Evolutionary conservation across 2,888 invertebrate species (phyloP), one percentile per base, ranked within the genome.

Genomic region (Oegoconia quadripuncta): DNA sequence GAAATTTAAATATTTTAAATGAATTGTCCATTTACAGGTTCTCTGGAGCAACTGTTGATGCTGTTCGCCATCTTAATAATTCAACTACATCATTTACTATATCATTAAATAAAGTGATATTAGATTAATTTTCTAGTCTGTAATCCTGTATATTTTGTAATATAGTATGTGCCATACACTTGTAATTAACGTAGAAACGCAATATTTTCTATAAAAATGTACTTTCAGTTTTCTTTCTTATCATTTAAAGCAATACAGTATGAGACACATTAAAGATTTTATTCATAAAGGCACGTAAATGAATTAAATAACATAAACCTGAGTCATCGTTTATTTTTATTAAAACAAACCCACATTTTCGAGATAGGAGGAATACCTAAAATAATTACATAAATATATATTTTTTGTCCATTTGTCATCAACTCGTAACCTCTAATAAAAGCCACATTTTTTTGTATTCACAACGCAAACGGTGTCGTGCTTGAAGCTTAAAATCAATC

Each of bases 101-200:
- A 81, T 82, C 77, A 83, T 79, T 81, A 79, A 74, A 73, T 77
- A 74, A 83, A 84, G 86, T 87, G 86, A 87, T 87, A 87, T 76
- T 87, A 86, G 86, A 73, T 52, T 82, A 74, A 74, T 66, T 71
- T 69, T 60, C 63, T 78, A 81, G 72, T 68, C 57, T 69, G 63
- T 73, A 77, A 76, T 78, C 76, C 75, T 87, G 84, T 86, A 87
- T 76, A 87, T 84, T 83, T 86, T 87, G 84, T 87, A 86, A 70
- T 52, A 81, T 84, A 86, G 76, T 69, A 70, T 79, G 86, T 82
- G 84, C 83, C 82, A 74, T 80, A 80, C 77, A 79, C 75, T 57
- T 76, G 78, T 82, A 83, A 77, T 81, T 74, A 59, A 74, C 56
- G 80, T 84, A 84, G 84, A 66, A 60, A 64, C 64, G 80, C 77